Base-by-base conservation (phyloP, 2,797 vertebrate genomes). In the Ambastaia sidthimunki region DNA sequence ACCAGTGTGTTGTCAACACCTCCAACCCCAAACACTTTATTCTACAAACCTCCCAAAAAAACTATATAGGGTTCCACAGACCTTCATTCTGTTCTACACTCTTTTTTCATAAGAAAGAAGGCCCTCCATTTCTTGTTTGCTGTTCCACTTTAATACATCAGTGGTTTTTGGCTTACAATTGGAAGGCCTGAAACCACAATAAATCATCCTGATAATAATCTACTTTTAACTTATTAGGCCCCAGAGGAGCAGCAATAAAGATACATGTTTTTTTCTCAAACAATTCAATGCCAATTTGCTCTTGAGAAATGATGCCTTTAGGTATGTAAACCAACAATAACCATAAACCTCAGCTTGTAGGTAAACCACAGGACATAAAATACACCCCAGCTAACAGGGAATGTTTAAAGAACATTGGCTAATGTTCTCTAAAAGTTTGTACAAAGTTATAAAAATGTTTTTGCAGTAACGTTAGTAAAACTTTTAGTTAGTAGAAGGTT, bases 381-480 rank as follows among this genome's bases (percentile, higher is more conserved):
- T 23, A 76, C 66, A 50, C 96, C 94, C 10, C 9, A 10, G 41
- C 41, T 44, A 44, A 44, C 41, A 44, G 10, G 41, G 41, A 44
- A 44, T 44, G 10, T 41, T 41, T 41, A 7, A 41, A 41, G 37
- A 41, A 9, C 37, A 41, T 41, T 41, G 37, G 37, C 37, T 41
- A 41, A 41, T 41, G 37, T 41, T 41, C 37, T 41, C 37, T 41
- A 9, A 7, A 41, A 41, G 37, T 41, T 41, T 5, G 7, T 7
- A 7, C 9, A 41, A 37, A 37, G 10, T 44, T 44, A 44, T 44
- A 44, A 44, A 44, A 44, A 44, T 2, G 2, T 37, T 37, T 6
- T 34, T 34, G 4, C 31, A 34, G 4, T 4, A 7, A 37, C 34
- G 34, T 37, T 6, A 37, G 6, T 37, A 37, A 7, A 37, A 37